These are phyloP conservation scores for Leptoteleia sp. DNA, from an alignment of 1,140 invertebrate species.

Conservation along the genomic window DNA sequence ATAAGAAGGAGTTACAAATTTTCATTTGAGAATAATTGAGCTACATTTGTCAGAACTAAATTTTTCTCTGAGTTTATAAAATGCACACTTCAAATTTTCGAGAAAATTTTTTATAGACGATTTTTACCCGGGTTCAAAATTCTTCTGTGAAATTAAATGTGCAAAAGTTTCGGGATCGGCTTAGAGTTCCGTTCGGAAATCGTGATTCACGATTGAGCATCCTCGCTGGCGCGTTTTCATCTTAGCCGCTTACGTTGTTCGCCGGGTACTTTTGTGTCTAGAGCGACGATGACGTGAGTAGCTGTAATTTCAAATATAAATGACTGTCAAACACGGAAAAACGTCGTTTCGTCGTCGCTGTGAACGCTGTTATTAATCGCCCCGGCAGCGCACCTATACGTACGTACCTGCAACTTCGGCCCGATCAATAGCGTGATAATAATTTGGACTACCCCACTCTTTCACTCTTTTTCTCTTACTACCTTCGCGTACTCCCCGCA, in stretches of 20 bases:
- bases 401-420: slow-evolving; percentile 57
- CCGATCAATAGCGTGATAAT: slow-evolving; percentile 66
- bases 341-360: slow-evolving; percentile 74
- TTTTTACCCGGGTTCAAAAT: too few relatives aligned
- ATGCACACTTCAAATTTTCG: too few relatives aligned
- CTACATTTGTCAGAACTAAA: too few relatives aligned
- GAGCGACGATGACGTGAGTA: slow-evolving; percentile 69
- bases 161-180: background rate
- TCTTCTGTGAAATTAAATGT: background rate
- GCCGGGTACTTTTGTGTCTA: slow-evolving; percentile 60
- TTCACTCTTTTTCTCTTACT: slow-evolving; percentile 41
- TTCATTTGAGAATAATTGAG: too few relatives aligned
- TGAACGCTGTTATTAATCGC: slow-evolving; percentile 72
- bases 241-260: slow-evolving; percentile 50
- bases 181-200: slow-evolving; percentile 16
- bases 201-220: slow-evolving; percentile 36
- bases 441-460: slow-evolving; percentile 54
- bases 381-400: slow-evolving; percentile 51
- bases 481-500: slow-evolving; percentile 15
- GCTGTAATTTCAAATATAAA: slow-evolving; percentile 75
- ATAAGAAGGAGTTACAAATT: too few relatives aligned
- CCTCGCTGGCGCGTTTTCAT: slow-evolving; percentile 47
- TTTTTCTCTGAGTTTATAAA: too few relatives aligned
- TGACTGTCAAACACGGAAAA: slow-evolving; percentile 76
- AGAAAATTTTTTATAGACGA: background rate